phyloP scores from a whole-genome alignment of 2,113 vertebrate genomes.

The Euleptes europaea region DNA sequence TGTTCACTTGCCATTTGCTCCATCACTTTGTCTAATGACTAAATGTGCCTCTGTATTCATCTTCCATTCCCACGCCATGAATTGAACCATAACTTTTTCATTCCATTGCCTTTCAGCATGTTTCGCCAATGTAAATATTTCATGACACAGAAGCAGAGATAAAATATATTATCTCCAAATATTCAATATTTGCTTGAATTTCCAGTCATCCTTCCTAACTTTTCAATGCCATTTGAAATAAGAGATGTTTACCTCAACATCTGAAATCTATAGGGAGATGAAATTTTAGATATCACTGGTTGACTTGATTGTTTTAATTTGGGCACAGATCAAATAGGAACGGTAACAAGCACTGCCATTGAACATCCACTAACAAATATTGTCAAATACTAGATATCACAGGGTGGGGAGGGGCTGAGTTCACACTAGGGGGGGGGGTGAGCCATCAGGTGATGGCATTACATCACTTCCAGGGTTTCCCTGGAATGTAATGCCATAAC shows the following conservation, averaged over 20 bases:
- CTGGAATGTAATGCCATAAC: too few relatives aligned
- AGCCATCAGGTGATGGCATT: too few relatives aligned
- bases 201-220: background rate
- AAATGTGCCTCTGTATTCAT: background rate
- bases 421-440: too few relatives aligned
- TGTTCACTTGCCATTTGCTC: background rate
- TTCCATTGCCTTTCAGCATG: background rate
- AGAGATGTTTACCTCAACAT: background rate
- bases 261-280: too few relatives aligned
- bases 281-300: background rate
- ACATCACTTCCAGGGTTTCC: too few relatives aligned
- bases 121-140: conserved; percentile 1
- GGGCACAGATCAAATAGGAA: background rate
- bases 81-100: background rate
- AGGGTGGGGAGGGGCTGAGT: too few relatives aligned
- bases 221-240: background rate
- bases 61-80: background rate
- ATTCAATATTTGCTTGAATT: background rate
- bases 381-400: too few relatives aligned
- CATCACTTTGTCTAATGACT: background rate
- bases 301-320: background rate
- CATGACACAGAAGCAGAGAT: background rate
- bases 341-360: background rate
- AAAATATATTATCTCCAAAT: background rate
- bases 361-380: background rate